Percentiles rank a stretch among this genome's conserved stretches.
Conservation (phyloP, 2,797 vertebrate species). For the Leuciscus waleckii region DNA sequence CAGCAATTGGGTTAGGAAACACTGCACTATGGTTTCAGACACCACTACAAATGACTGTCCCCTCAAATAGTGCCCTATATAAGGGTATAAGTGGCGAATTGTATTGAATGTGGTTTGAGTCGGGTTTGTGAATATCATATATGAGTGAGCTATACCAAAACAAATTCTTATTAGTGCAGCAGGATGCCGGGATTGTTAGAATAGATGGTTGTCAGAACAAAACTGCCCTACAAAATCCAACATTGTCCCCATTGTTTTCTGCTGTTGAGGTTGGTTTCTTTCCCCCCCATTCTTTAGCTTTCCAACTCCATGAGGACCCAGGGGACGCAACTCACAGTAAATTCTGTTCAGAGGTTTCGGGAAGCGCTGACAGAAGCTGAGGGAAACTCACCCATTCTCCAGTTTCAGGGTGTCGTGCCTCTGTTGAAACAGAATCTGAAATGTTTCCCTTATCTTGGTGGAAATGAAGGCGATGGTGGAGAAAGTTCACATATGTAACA, state of each 20-base stretch:
- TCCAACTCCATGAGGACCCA: conserved; percentile 54
- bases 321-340: conserved; percentile 31
- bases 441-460: conserved; percentile 79
- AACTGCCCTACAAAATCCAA: conserved; percentile 4
- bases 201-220: not conserved
- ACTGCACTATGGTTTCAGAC: not conserved
- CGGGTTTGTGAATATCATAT: not conserved
- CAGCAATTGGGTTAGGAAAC: not conserved
- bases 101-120: not conserved
- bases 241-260: conserved; percentile 3
- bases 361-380: conserved; percentile 64
- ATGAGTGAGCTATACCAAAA: not conserved
- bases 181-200: not conserved
- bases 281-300: conserved; percentile 47
- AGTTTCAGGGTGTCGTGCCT: conserved; percentile 63
- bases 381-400: conserved; percentile 70
- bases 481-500: conserved; percentile 62
- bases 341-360: conserved; percentile 43
- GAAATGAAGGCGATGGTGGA: conserved; percentile 72
- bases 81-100: not conserved
- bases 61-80: not conserved
- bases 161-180: not conserved
- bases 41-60: not conserved
- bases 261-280: conserved; percentile 6
- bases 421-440: conserved; percentile 72